Percentiles rank a stretch among this genome's conserved stretches.
Evolutionary conservation across 1,140 invertebrate genomes (phyloP).

Genomic region (Lasioglossum baleicum): DNA sequence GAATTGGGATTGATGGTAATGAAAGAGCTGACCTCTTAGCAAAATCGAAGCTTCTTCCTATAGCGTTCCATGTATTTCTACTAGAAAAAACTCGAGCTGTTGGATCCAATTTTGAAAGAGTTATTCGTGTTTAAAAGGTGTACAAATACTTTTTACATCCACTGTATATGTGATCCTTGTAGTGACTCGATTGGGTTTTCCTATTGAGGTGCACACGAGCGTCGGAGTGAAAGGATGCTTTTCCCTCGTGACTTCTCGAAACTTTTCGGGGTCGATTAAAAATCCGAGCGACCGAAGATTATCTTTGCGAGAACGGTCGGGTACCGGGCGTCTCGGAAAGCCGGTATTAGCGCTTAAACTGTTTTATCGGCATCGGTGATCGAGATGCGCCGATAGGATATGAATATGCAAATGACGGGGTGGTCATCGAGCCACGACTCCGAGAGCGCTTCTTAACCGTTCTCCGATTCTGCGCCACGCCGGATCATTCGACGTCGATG

Average conservation of each 20-base stretch:
- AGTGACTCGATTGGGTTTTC: neutral
- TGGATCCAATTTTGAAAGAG: too few relatives aligned
- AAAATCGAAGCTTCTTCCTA: too few relatives aligned
- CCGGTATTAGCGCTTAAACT: constrained; percentile 54
- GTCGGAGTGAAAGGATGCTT: too few relatives aligned
- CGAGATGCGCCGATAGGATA: constrained; percentile 55
- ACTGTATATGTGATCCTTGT: too few relatives aligned
- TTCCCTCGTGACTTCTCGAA: constrained; percentile 12
- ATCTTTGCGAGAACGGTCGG: constrained; percentile 11
- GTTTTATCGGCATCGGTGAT: constrained; percentile 54
- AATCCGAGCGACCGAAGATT: constrained; percentile 32
- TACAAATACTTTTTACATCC: too few relatives aligned
- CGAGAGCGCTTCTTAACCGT: constrained; percentile 34
- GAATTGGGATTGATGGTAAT: too few relatives aligned
- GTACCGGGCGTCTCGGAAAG: constrained; percentile 1
- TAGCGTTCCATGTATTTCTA: too few relatives aligned
- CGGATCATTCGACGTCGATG: constrained; percentile 17
- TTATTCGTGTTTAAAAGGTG: too few relatives aligned
- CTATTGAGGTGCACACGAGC: neutral
- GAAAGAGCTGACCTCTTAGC: too few relatives aligned
- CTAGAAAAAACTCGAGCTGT: too few relatives aligned
- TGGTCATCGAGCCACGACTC: constrained; percentile 36
- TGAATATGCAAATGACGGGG: constrained; percentile 59
- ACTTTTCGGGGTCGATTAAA: constrained; percentile 33
- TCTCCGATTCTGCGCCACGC: constrained; percentile 23